phyloP scores from a whole-genome alignment of 2,797 vertebrate genomes.

The Rhinophrynus dorsalis region DNA sequence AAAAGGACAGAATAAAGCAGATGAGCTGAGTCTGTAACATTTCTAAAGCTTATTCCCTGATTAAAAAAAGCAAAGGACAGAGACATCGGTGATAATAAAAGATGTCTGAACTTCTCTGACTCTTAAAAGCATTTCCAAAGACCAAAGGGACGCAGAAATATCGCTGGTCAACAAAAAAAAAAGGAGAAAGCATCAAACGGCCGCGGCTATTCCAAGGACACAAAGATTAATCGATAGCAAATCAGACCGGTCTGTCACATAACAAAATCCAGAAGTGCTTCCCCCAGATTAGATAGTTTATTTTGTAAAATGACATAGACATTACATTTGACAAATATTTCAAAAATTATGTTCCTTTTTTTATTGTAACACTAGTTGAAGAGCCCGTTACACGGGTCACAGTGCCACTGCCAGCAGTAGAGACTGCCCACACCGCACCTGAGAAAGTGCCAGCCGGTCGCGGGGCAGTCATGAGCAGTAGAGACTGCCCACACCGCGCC shows the following conservation, averaged over 20 bases:
- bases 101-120: constrained; percentile 67
- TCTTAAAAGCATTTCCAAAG: constrained; percentile 65
- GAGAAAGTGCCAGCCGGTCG: no score
- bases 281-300: background rate
- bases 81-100: constrained; percentile 62
- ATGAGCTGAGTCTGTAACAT: constrained; percentile 59
- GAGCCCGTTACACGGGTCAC: no score
- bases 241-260: background rate
- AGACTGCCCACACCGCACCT: no score
- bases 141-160: background rate
- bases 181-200: background rate
- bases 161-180: background rate
- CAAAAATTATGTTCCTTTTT: no score
- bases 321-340: no score
- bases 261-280: background rate
- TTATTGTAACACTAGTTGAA: no score
- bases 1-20: background rate
- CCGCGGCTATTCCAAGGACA: background rate
- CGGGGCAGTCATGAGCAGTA: no score
- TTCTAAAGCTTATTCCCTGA: constrained; percentile 68
- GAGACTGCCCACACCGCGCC: no score
- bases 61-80: constrained; percentile 65
- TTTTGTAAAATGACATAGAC: background rate
- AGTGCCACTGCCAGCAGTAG: no score
- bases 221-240: background rate